Evolutionary conservation across 1,140 invertebrate species (phyloP).

Genomic region (Telenomus remus): DNA sequence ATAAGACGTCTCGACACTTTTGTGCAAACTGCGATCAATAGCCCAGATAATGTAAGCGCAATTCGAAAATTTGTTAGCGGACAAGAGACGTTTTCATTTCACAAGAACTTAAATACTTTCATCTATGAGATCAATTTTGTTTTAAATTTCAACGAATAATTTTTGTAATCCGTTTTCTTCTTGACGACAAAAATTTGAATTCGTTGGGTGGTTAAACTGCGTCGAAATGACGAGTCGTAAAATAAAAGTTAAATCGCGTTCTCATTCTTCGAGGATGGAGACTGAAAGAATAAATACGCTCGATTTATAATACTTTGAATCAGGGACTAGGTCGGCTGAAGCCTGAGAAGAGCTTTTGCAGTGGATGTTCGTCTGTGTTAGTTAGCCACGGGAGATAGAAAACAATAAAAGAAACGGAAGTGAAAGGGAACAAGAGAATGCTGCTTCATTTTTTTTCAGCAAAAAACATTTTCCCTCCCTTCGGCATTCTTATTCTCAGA

Average conservation of each 20-base stretch:
- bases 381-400: constrained; percentile 30
- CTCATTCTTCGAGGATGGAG: constrained; percentile 39
- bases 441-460: constrained; percentile 15
- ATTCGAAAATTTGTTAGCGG: no score
- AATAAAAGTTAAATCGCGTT: neutral
- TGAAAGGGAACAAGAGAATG: constrained; percentile 16
- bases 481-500: constrained; percentile 20
- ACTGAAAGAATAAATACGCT: constrained; percentile 48
- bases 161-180: no score
- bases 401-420: constrained; percentile 36
- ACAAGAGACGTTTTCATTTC: no score
- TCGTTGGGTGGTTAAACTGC: no score
- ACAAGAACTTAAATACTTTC: no score
- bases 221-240: no score
- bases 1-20: no score
- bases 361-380: constrained; percentile 8
- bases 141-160: no score
- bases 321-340: constrained; percentile 25
- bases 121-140: no score
- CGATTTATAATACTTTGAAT: constrained; percentile 51
- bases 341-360: constrained; percentile 32
- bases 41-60: no score
- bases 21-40: no score
- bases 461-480: constrained; percentile 21
- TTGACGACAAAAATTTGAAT: no score